These are phyloP conservation scores for Oreonectes daqikongensis DNA, from an alignment of 2,797 vertebrate species.

Conservation along the genomic window DNA sequence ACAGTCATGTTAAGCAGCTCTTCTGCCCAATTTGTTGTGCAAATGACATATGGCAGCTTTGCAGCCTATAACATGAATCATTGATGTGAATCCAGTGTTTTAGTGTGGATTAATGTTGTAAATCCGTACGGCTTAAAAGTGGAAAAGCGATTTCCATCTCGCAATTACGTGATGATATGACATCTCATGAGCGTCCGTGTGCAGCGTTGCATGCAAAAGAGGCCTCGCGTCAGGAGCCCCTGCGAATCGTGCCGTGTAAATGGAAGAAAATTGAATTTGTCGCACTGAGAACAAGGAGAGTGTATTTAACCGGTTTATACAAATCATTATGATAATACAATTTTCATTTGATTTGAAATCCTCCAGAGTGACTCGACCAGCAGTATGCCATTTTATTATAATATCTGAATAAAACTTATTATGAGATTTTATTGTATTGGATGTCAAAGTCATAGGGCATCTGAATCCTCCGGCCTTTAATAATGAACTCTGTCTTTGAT, in stretches of 20 bases:
- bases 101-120: conserved; percentile 55
- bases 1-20: conserved; percentile 45
- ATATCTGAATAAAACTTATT: background rate
- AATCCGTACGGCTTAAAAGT: conserved; percentile 56
- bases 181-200: conserved; percentile 31
- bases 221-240: background rate
- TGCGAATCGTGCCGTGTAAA: background rate
- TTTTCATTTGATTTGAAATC: background rate
- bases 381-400: background rate
- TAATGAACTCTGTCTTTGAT: conserved; percentile 40
- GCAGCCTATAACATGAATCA: conserved; percentile 55
- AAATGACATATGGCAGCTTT: conserved; percentile 51
- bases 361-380: background rate
- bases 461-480: conserved; percentile 19
- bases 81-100: conserved; percentile 56
- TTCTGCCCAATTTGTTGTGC: conserved; percentile 58
- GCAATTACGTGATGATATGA: conserved; percentile 47
- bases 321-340: background rate
- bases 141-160: conserved; percentile 51
- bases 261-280: conserved; percentile 23
- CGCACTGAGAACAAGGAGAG: background rate
- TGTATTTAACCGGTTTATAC: conserved; percentile 15
- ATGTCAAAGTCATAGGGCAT: conserved; percentile 25
- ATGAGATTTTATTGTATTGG: background rate
- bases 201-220: conserved; percentile 43